These are phyloP conservation scores for Meloidogyne hapla DNA, from an alignment of 1,140 invertebrate genomes.

Conservation along the genomic window DNA sequence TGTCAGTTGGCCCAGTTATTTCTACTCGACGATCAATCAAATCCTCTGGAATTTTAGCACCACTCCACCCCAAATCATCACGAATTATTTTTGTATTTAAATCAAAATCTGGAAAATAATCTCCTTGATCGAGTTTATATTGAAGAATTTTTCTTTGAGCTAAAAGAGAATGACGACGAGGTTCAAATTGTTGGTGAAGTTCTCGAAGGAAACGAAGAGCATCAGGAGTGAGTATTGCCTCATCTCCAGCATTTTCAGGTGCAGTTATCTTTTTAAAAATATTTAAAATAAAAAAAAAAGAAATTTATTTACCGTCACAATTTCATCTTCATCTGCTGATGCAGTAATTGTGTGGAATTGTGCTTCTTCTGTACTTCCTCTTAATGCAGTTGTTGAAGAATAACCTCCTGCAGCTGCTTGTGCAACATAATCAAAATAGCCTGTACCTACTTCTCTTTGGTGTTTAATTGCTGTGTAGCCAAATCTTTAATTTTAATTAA, in stretches of 20 bases:
- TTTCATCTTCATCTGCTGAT: constrained; percentile 61
- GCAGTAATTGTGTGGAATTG: constrained; percentile 64
- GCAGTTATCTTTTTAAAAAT: constrained; percentile 49
- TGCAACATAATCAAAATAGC: constrained; percentile 64
- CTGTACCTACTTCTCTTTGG: constrained; percentile 65
- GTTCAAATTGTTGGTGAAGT: constrained; percentile 56
- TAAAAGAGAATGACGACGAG: constrained; percentile 49
- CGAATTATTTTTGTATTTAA: constrained; percentile 51
- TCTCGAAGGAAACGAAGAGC: constrained; percentile 60
- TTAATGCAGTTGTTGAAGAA: constrained; percentile 62
- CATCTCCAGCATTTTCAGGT: constrained; percentile 49
- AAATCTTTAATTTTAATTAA: constrained; percentile 36
- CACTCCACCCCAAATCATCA: constrained; percentile 50
- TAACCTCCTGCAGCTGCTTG: constrained; percentile 62
- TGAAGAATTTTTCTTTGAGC: constrained; percentile 52
- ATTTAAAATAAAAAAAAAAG: constrained; percentile 12
- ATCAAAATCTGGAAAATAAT: constrained; percentile 63
- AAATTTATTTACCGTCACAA: constrained; percentile 47
- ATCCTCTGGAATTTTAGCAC: constrained; percentile 55
- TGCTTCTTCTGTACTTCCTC: constrained; percentile 65
- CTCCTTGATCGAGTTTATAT: constrained; percentile 49
- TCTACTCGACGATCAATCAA: constrained; percentile 63
- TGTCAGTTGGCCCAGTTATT: constrained; percentile 65
- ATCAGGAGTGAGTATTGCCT: constrained; percentile 62
- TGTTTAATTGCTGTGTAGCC: constrained; percentile 66